Evolutionary conservation across 30 jellyfish, hydroid and myxozoan species (phyloP), one percentile per base, ranked within the genome.

Genomic region (Pseudorhiza aurosa): DNA sequence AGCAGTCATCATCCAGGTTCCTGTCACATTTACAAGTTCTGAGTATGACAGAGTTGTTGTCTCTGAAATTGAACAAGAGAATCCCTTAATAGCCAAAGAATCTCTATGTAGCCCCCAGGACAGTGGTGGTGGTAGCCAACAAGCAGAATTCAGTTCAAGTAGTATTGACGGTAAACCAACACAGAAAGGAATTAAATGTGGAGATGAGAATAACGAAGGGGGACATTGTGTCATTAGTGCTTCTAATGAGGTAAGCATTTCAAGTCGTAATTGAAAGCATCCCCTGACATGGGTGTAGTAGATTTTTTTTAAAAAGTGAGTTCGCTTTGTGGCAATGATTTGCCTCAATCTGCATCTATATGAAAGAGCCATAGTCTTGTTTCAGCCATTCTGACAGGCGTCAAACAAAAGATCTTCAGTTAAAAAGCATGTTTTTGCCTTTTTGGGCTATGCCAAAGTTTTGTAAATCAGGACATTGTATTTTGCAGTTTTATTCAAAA

Each of bases 11-110:
- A 59, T 59, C 27, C 21, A 9, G 2, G 51, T 33, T 7, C 53
- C 74, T 73, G 86, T 57, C 0, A 31, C 86, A 28, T 26, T 53
- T 24, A 14, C 43, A 18, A 53, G 35, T 15, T 50, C 86, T 5
- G 31, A 32, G 10, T 73, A 24, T 50, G 47, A 73, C 4, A 55
- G 86, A 53, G 86, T 73, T 28, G 86, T 73, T n/a, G 75, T 73
- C 10, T n/a, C 75, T 46, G 86, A 73, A 39, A 73, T 53, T 35
- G 72, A 49, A 19, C 63, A 53, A 27, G 75, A 73, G 32, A 26
- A 19, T 4, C 15, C 75, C 55, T 35, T 51, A 10, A 29, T 46
- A 39, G 6, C 77, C 14, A 64, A 33, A 64, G 57, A 42, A 64
- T 8, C 49, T 14, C 33, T 64, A 17, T 53, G 67, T 21, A 21